These are phyloP conservation scores for Scaptomyza reducta DNA, from an alignment of 2,888 invertebrate genomes.

Conservation along the genomic window DNA sequence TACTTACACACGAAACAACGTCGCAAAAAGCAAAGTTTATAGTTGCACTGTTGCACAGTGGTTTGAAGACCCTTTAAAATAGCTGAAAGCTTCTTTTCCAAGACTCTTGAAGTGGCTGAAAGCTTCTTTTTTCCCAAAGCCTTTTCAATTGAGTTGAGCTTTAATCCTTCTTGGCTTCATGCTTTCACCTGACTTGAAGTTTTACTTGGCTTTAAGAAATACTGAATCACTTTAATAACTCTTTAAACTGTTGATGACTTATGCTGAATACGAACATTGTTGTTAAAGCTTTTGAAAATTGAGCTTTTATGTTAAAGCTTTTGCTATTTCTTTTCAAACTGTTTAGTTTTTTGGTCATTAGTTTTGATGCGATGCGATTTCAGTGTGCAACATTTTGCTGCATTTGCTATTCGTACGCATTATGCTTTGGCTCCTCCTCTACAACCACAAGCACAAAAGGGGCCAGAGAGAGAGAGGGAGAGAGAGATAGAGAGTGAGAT, in stretches of 20 bases:
- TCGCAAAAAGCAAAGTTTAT: constrained; percentile 18
- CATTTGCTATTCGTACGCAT: constrained; percentile 25
- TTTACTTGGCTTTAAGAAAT: no score
- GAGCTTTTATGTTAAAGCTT: no score
- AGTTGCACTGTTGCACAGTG: constrained; percentile 51
- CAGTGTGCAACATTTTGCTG: not conserved
- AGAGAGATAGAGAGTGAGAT: not conserved
- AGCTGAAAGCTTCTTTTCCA: not conserved
- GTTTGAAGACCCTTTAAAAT: not conserved
- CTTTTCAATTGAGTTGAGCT: no score
- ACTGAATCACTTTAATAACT: no score
- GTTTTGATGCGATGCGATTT: not conserved
- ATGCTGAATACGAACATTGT: no score
- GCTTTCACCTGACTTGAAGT: not conserved
- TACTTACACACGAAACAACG: constrained; percentile 18
- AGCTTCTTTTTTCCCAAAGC: no score
- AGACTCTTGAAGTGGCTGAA: not conserved
- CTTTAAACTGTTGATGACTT: no score
- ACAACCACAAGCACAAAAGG: not conserved
- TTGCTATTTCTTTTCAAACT: not conserved
- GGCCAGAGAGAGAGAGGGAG: not conserved
- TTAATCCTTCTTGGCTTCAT: not conserved
- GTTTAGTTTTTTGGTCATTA: not conserved
- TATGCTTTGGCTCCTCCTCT: not conserved
- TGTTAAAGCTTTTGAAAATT: no score